Evolutionary conservation across 2,113 vertebrate species (phyloP).

Genomic region (Cranoglanis bouderius): DNA sequence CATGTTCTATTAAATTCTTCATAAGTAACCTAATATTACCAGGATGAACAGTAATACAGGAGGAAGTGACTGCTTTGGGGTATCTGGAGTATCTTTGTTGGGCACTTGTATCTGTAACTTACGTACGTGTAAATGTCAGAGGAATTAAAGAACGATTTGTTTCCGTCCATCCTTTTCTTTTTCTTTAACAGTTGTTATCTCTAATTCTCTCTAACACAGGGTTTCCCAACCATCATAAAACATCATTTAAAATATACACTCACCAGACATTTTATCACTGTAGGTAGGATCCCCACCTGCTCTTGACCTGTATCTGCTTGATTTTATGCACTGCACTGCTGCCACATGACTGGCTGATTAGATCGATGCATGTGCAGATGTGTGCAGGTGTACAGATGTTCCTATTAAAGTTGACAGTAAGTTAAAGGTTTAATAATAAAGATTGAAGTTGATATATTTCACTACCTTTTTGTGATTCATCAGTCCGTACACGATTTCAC

Average conservation of each 20-base stretch:
- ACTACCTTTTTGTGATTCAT: background rate
- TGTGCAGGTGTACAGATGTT: background rate
- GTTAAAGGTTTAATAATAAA: background rate
- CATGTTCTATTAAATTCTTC: constrained; percentile 35
- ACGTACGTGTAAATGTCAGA: background rate
- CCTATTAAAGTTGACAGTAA: background rate
- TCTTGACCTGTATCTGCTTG: background rate
- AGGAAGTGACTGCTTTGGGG: background rate
- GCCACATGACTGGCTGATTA: background rate
- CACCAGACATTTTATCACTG: background rate
- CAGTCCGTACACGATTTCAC: too few relatives aligned
- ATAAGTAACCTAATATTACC: constrained; percentile 28
- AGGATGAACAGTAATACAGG: background rate
- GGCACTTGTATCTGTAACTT: background rate
- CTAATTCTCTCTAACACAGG: background rate
- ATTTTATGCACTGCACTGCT: background rate
- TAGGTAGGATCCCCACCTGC: background rate
- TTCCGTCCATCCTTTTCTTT: too few relatives aligned
- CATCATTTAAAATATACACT: background rate
- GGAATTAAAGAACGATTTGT: background rate
- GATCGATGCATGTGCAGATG: background rate
- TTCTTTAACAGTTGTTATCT: background rate
- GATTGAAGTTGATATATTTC: background rate
- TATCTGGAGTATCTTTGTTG: background rate
- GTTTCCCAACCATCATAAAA: background rate